Base-by-base conservation (phyloP, 2,113 vertebrate species). In the Accipiter cooperii region DNA sequence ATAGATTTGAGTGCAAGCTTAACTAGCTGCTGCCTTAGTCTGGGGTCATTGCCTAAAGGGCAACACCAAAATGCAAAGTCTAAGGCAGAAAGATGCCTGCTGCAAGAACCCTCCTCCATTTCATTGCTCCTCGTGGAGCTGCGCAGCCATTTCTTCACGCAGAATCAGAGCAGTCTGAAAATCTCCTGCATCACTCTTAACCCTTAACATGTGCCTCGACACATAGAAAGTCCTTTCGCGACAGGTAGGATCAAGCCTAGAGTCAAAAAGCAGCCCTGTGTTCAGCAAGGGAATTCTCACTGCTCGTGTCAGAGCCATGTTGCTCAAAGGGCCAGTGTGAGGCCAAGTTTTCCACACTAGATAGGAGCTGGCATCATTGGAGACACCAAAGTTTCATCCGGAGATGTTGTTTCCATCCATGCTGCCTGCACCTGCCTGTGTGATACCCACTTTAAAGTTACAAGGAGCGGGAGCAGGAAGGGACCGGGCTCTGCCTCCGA, bases 141-240 rank as follows among this genome's bases (percentile, higher is more conserved):
- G 25, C 0, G 0, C n/a, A 64, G 69, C 7, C n/a, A 47, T 66
- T 75, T 89, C 25, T 77, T 89, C 54, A 54, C 0, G 0, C 6
- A 15, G 40, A 64, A 87, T 63, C 60, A 22, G 65, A 84, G 49
- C 11, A 17, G 29, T 42, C n/a, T 74, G 74, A 36, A 40, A 84
- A 76, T 64, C 42, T 63, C 65, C 33, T 33, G 7, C 44, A 29
- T 44, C 34, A n/a, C 42, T 52, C 34, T 87, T 86, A 91, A 77
- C 54, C 40, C 60, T 65, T 81, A 40, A 29, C 4, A 4, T 36
- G 68, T 49, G 79, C 28, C 40, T 77, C 15, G 77, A 21, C 28
- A 57, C 12, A 10, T 3, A 46, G 52, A 57, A 46, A 36, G 40
- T 51, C n/a, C 7, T 70, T 61, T 31, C 65, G 47, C 46, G 69